Base-by-base conservation (phyloP, 2,888 invertebrate species). In the Thereva nobilitata region DNA sequence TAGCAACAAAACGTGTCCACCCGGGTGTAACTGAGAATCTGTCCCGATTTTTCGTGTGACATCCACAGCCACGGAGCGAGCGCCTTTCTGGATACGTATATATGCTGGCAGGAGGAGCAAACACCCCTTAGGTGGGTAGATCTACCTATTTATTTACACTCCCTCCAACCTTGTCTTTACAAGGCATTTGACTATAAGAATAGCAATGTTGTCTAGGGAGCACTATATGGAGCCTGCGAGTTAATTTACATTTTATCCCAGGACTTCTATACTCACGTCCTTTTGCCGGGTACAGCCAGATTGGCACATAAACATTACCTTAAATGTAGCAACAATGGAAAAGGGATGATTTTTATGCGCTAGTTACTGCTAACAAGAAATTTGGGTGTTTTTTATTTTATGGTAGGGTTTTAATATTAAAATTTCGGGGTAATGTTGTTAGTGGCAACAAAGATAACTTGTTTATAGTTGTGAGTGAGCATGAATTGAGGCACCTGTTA, bases 21-120 rank as follows among this genome's bases (percentile, higher is more conserved):
- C 64, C 54, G 45, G 54, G 64, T 45, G 64, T 64, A 55, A 64
- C 64, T 64, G 63, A 37, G 47, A 50, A 61, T 61, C 61, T 61
- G 61, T 61, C 50, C 45, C 50, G 61, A 61, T 61, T 61, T 61
- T 61, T 61, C 61, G 50, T 49, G 50, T 40, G 61, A 49, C 49
- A 23, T 23, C 23, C 23, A 23, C 23, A 23, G 49, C 61, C 23
- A 9, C 38, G 37, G 54, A 47, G 45, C 35, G 38, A 64, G 47
- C 64, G 50, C 61, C 61, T 61, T 61, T 34, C n/a, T 10, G 38
- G n/a, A 37, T 10, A 53, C 38, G 10, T 10, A 38, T 1, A 37
- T 10, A 53, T 35, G 38, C 53, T 10, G 38, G 4, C 8, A 7
- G 12, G 5, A 34, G 47, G 5, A 47, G 5, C 3, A 4, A 4